Evolutionary conservation across 2,113 vertebrate species (phyloP).

Genomic region (Columba janthina): DNA sequence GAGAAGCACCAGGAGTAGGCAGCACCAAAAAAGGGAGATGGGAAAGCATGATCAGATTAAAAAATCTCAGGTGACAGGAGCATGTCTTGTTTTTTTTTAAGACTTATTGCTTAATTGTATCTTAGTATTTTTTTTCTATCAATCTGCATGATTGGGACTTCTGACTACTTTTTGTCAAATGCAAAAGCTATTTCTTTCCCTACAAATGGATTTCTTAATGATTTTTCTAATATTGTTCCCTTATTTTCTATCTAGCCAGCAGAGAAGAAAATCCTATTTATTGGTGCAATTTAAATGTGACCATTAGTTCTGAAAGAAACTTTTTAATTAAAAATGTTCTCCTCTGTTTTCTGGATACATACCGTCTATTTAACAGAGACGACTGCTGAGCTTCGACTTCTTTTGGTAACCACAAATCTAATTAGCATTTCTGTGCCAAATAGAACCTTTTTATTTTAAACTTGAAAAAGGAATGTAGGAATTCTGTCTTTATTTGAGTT

Average conservation of each 20-base stretch:
- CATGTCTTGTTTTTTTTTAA: background rate
- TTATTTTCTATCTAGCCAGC: constrained; percentile 17
- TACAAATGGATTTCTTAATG: constrained; percentile 4
- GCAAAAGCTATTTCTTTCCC: background rate
- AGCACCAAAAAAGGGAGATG: background rate
- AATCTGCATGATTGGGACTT: background rate
- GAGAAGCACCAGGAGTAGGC: background rate
- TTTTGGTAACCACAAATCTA: background rate
- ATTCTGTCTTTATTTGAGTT: background rate
- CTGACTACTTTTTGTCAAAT: background rate
- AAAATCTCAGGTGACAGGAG: background rate
- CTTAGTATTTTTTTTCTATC: background rate
- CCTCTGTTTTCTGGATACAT: constrained; percentile 31
- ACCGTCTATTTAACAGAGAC: constrained; percentile 3
- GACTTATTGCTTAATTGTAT: background rate
- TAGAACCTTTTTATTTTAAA: constrained; percentile 1
- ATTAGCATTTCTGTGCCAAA: constrained; percentile 52
- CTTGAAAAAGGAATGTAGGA: background rate
- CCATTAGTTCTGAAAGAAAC: constrained; percentile 43
- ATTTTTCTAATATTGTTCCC: background rate
- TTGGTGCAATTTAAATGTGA: constrained; percentile 8
- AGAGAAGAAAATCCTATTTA: constrained; percentile 31
- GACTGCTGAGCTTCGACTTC: constrained; percentile 32
- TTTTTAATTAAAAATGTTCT: constrained; percentile 34
- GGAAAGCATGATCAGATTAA: background rate